Base-by-base conservation (phyloP, 2,888 invertebrate genomes). In the Trachelus stipa region DNA sequence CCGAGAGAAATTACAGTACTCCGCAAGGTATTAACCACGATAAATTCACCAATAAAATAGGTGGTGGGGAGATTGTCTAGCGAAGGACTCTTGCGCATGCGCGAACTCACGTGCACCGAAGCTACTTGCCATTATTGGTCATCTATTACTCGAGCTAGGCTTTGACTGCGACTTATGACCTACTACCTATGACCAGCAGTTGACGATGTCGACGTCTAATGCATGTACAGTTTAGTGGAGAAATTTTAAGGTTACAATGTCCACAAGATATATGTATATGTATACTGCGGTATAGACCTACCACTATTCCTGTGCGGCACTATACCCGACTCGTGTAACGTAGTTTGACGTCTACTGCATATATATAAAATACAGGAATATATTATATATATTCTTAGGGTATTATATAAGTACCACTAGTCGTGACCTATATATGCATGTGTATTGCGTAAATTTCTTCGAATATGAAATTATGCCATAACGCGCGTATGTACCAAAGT, bases 111-210 rank as follows among this genome's bases (percentile, higher is more conserved):
- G 73, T 56, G 56, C 56, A 23, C 56, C 56, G 23, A 23, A 56
- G 23, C 56, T 56, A 23, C 56, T 56, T 56, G 6, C 23, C 15
- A 56, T 9, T 56, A 56, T 9, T 56, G 56, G 56, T 23, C 23
- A 56, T 9, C 23, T 56, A 9, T 56, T 9, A 56, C 56, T 23
- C 56, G 23, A 56, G 56, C 56, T 56, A 56, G 56, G 56, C 56
- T 56, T 56, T 56, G 56, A 40, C 23, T 56, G 23, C 56, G 77
- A 78, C 80, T 80, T 76, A 76, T 80, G 74, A 78, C 78, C 78
- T 78, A 78, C 76, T 80, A 71, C 40, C 75, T 76, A 35, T 37
- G 23, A 9, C 9, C 56, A 56, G 2, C 56, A 23, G 1, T 23
- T 56, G 23, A 56, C 56, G 40, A 56, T 56, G 23, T 23, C 23